Percentiles rank a stretch among this genome's conserved stretches.
Conservation (phyloP, 2,888 invertebrate genomes). For the Gryllus longicercus region DNA sequence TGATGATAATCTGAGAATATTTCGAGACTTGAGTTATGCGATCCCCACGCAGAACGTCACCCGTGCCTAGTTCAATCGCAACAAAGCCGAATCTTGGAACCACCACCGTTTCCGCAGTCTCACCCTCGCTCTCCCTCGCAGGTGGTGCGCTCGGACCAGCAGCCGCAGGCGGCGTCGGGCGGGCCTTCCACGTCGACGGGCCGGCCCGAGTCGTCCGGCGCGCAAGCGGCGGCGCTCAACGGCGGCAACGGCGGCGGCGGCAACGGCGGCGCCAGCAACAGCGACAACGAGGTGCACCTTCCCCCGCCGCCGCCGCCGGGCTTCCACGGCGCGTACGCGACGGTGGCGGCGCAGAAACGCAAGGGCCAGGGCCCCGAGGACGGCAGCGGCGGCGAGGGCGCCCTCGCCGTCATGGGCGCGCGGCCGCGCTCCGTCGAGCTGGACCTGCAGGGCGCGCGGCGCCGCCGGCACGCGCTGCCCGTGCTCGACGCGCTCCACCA, state of each 20-base stretch:
- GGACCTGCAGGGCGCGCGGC: conserved; percentile 70
- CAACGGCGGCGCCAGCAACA: conserved; percentile 32
- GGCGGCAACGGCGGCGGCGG: conserved; percentile 40
- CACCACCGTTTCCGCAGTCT: no score
- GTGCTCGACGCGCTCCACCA: no score
- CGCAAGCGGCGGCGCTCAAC: neutral
- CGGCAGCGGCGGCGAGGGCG: conserved; percentile 64
- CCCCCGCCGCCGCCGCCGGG: conserved; percentile 80
- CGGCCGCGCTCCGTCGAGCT: conserved; percentile 86
- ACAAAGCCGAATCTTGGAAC: no score
- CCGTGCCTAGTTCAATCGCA: no score
- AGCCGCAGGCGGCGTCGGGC: conserved; percentile 49
- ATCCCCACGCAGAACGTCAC: no score
- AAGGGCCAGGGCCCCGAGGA: conserved; percentile 64
- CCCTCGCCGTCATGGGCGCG: conserved; percentile 77
- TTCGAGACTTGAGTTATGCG: no score
- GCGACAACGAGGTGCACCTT: conserved; percentile 66
- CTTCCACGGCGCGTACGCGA: conserved; percentile 72
- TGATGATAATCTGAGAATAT: no score
- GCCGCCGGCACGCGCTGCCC: conserved; percentile 51
- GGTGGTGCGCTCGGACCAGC: conserved; percentile 24
- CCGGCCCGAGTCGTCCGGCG: conserved; percentile 43
- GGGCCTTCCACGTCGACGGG: conserved; percentile 65
- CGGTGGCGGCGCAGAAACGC: conserved; percentile 81
- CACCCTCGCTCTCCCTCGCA: conserved; percentile 46